Base-by-base conservation (phyloP, 1,140 invertebrate genomes). In the Pissodes strobi region DNA sequence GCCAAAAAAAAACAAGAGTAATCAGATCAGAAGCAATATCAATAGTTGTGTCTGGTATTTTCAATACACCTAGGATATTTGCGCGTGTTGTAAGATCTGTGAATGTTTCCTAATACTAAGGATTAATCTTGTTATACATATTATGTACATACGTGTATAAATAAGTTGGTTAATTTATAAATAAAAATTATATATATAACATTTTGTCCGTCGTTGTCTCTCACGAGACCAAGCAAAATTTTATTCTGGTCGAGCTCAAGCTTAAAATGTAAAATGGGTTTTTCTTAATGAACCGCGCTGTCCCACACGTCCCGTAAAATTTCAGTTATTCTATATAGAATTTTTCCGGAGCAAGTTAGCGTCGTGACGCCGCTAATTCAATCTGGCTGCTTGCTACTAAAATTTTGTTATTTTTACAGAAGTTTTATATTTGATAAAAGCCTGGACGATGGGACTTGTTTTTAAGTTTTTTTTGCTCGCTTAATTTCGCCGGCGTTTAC, bases 391-490 rank as follows among this genome's bases (percentile, higher is more conserved):
- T 51, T 60, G 41, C 46, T 39, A 34, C 23, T 15, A 45, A 53
- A 61, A 61, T 61, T 51, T 39, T 52, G 59, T 61, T 61, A 61
- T 61, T 61, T 61, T 61, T 61, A 21, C 59, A 53, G 17, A 61
- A 51, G 59, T 61, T 61, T 61, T 52, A 61, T 61, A 61, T 61
- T 61, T 61, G 59, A 61, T 61, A 61, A 61, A 61, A 61, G 45
- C 48, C 30, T 30, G 59, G 48, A 52, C 59, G 46, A 59, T 37
- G 39, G 53, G 56, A 61, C 37, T 61, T 61, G 30, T 61, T 61
- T 61, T 53, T 45, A 41, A 52, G 34, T 41, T 61, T 53, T 15
- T 53, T 15, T 15, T 22, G 30, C 59, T 53, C 48, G 48, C 23
- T 37, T 53, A 61, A 51, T 53, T 51, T 52, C 37, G 48, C 48